Conservation (phyloP, 2,797 vertebrate genomes). For the Thamnophis elegans region DNA sequence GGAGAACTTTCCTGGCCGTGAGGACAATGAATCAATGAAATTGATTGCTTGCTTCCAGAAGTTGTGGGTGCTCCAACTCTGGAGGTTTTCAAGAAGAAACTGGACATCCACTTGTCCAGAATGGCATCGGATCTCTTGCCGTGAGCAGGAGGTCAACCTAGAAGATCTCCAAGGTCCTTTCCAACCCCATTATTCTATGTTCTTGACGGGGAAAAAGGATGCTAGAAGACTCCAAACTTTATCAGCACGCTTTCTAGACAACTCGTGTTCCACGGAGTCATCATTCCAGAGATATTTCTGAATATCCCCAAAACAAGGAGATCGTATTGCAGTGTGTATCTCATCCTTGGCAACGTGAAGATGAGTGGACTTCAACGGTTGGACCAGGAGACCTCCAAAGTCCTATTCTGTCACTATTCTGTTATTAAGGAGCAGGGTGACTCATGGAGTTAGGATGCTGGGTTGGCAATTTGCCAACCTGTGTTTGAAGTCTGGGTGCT, state of each 20-base stretch:
- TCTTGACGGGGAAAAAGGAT: not conserved
- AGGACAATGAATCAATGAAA: not conserved
- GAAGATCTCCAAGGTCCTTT: not conserved
- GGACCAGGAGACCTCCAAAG: too few species aligned
- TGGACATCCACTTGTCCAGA: not conserved
- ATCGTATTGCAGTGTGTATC: too few species aligned
- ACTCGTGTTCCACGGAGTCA: not conserved
- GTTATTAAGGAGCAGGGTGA: too few species aligned
- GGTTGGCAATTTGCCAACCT: too few species aligned
- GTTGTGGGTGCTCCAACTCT: not conserved
- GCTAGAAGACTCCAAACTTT: not conserved
- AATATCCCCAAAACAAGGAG: too few species aligned
- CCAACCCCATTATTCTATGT: not conserved
- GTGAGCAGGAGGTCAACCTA: not conserved
- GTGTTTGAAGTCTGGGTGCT: too few species aligned
- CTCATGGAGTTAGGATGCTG: too few species aligned
- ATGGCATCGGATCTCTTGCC: not conserved
- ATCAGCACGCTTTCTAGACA: not conserved
- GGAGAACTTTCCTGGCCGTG: not conserved
- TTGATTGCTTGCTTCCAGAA: not conserved
- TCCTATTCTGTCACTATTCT: too few species aligned
- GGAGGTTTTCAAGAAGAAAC: not conserved
- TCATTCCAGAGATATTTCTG: not conserved
- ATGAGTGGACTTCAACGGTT: too few species aligned
- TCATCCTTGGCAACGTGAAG: too few species aligned